Evolutionary conservation across 2,113 vertebrate genomes (phyloP), one percentile per base, ranked within the genome.

Genomic region (Myiozetetes cayanensis): DNA sequence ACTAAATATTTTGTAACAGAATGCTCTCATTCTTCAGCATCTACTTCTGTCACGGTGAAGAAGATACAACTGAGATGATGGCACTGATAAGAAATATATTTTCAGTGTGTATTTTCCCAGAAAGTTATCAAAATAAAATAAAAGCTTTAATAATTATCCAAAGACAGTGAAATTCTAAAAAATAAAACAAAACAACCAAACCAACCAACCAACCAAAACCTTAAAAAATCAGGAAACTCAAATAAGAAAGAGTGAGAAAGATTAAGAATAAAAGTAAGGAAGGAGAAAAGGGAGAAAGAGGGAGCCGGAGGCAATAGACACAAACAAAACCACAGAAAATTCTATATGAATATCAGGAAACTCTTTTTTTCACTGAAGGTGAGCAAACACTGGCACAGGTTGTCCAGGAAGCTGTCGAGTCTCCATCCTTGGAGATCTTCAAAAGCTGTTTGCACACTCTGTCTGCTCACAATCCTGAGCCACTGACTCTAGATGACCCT

Each of bases 81-180:
- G 1, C 6, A 58, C 13, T 50, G 6, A 49, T 8, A 6, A 77
- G 8, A 6, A 73, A 39, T 52, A 16, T 0, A 3, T 81, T 87
- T 70, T 52, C 22, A 49, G 3, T 30, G 4, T 10, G 3, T 53
- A 21, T 30, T 92, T 77, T 35, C 63, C 14, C 25, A 52, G 31
- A 68, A 71, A 59, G 8, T 46, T 37, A 21, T 62, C 2, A 62
- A 71, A 89, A 73, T 6, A 1, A 22, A 76, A 50, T 5, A 9
- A 44, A 62, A 68, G 0, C 1, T 27, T 41, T 35, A 81, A 19
- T 56, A 73, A 43, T 47, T 78, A 31, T 44, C 4, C 3, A 65
- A 87, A 73, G 4, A 56, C 1, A 31, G 5, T 31, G 5, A 87
- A 61, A 49, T 24, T 49, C 2, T 16, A 46, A 49, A 62, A 12